These are phyloP conservation scores for Tiphia femorata DNA, from an alignment of 2,888 invertebrate genomes.

Conservation along the genomic window DNA sequence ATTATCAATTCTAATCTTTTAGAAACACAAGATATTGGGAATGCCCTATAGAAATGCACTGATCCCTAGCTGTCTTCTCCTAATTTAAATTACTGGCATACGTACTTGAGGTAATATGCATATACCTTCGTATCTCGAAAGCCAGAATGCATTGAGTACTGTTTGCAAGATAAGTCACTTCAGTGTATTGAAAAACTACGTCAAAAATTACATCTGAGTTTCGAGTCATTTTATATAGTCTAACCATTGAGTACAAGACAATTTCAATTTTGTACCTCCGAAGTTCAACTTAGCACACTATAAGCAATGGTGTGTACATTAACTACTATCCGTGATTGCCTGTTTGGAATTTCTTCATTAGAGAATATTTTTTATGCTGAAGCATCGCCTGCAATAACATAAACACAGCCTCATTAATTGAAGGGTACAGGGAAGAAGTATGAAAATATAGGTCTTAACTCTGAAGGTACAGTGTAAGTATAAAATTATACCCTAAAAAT, in stretches of 20 bases:
- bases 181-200: conserved; percentile 49
- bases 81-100: conserved; percentile 35
- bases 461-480: conserved; percentile 37
- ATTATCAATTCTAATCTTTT: conserved; percentile 23
- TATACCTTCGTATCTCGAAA: conserved; percentile 30
- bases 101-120: conserved; percentile 31
- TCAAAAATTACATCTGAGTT: conserved; percentile 43
- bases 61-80: conserved; percentile 42
- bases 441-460: conserved; percentile 46
- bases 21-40: conserved; percentile 44
- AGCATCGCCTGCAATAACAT: conserved; percentile 38
- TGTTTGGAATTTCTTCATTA: conserved; percentile 27
- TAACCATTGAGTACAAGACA: conserved; percentile 37
- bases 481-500: conserved; percentile 51
- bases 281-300: conserved; percentile 30
- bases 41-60: conserved; percentile 58
- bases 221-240: conserved; percentile 32
- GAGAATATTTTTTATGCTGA: conserved; percentile 25
- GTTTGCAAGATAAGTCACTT: conserved; percentile 52
- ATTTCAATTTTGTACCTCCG: conserved; percentile 40
- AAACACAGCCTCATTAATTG: conserved; percentile 56
- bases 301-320: conserved; percentile 34
- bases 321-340: conserved; percentile 40
- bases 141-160: conserved; percentile 37
- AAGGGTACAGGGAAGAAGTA: conserved; percentile 52